Evolutionary conservation across 2,888 invertebrate genomes (phyloP).

Genomic region (Synanthedon formicaeformis): DNA sequence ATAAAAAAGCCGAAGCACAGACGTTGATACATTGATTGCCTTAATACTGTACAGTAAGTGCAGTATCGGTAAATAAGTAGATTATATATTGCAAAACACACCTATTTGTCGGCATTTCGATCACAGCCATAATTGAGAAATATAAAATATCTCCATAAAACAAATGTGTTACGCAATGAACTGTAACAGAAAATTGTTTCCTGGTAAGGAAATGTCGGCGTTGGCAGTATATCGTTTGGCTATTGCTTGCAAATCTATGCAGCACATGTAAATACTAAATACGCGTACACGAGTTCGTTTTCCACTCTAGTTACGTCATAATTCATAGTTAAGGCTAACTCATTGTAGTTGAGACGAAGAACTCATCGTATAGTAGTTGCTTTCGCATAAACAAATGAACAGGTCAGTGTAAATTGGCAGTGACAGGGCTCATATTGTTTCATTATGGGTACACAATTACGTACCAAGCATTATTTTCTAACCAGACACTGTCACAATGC

Average conservation of each 20-base stretch:
- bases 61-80: not conserved
- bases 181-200: conserved; percentile 17
- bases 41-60: too few species aligned
- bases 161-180: conserved; percentile 1
- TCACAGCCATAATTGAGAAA: not conserved
- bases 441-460: too few species aligned
- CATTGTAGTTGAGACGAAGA: too few species aligned
- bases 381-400: too few species aligned
- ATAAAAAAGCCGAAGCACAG: too few species aligned
- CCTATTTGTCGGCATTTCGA: not conserved
- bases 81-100: not conserved
- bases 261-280: conserved; percentile 4
- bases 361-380: too few species aligned
- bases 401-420: too few species aligned
- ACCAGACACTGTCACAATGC: not conserved
- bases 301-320: not conserved
- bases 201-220: conserved; percentile 15
- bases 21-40: too few species aligned
- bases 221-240: conserved; percentile 9
- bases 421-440: too few species aligned
- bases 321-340: too few species aligned
- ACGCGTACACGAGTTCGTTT: not conserved
- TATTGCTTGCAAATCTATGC: conserved; percentile 14
- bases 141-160: not conserved
- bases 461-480: too few species aligned